Evolutionary conservation across 2,888 invertebrate species (phyloP), one percentile per base, ranked within the genome.

Genomic region (Ecliptopera silaceata): DNA sequence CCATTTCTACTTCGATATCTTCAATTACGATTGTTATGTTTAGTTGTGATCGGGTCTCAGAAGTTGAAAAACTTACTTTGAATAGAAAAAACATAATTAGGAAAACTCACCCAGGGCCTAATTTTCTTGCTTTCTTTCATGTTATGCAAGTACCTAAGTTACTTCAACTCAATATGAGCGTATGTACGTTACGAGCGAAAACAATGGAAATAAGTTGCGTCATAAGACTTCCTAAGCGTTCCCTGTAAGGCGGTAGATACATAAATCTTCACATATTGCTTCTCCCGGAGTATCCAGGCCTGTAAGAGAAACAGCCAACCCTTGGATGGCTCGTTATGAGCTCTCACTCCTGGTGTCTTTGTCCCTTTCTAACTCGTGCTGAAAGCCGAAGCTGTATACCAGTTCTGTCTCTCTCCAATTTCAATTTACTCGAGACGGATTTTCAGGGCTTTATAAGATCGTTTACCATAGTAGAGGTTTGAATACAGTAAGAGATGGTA

Each of bases 401-500:
- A 71, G 58, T 68, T 76, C 83, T 63, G 60, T 91, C 91, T 88
- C 87, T 64, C 79, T 92, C 83, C 80, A 82, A 90, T 91, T 92
- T 91, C 91, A 91, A 91, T 91, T 91, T 90, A 88, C 90, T 91
- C 86, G 89, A 91, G 88, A 85, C 76, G 88, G 89, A 88, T 90
- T 90, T 89, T 88, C 88, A 88, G 84, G 82, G 87, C 84, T 88
- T 88, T 86, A 82, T 80, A 78, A 83, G 84, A 86, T 85, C 66
- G 81, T 68, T 70, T 63, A 67, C 26, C 54, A 48, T 55, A 77
- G 77, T 61, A 71, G 62, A 41, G 67, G 32, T 32, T 32, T 8
- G 15, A 29, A 45, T 15, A 3, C 53, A 58, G 58, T 53, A 46
- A 43, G 31, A 4, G 0, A 43, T 49, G 10, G 10, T 3, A 15